Percentiles rank a stretch among this genome's conserved stretches.
These are phyloP conservation scores for Lasioglossum calceatum DNA, from an alignment of 2,888 invertebrate genomes.

Conservation along the genomic window DNA sequence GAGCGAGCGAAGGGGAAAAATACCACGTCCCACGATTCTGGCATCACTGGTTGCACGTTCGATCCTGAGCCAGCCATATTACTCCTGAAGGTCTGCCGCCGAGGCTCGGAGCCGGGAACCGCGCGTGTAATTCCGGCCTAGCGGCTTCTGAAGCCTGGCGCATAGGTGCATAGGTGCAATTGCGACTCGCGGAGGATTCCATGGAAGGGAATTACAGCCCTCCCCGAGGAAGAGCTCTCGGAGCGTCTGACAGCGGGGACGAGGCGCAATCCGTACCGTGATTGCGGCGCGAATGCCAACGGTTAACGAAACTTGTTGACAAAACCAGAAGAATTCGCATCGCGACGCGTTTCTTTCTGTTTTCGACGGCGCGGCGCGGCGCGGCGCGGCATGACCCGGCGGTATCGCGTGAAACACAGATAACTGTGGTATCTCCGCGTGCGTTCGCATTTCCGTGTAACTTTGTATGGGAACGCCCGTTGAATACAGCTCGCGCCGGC, in stretches of 20 bases:
- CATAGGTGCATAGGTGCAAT: background rate
- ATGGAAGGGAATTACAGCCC: background rate
- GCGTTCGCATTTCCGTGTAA: conserved; percentile 5
- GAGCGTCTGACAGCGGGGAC: background rate
- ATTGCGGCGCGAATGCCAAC: background rate
- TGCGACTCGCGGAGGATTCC: conserved; percentile 9
- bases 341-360: background rate
- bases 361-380: background rate
- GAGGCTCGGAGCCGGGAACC: background rate
- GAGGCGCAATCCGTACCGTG: background rate
- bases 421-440: background rate
- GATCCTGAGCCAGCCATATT: conserved; percentile 33
- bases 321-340: background rate
- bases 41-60: conserved; percentile 15
- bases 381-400: too few relatives aligned
- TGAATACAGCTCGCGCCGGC: conserved; percentile 12
- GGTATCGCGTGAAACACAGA: background rate
- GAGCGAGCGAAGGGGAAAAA: too few relatives aligned
- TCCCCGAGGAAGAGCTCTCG: background rate
- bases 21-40: too few relatives aligned
- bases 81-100: conserved; percentile 13
- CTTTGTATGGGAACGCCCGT: background rate
- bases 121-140: background rate
- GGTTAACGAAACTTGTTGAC: conserved; percentile 2
- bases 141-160: background rate